Percentiles rank a stretch among this genome's conserved stretches.
Evolutionary conservation across 2,113 vertebrate genomes (phyloP).

Genomic region (Romanogobio albipinnatus): DNA sequence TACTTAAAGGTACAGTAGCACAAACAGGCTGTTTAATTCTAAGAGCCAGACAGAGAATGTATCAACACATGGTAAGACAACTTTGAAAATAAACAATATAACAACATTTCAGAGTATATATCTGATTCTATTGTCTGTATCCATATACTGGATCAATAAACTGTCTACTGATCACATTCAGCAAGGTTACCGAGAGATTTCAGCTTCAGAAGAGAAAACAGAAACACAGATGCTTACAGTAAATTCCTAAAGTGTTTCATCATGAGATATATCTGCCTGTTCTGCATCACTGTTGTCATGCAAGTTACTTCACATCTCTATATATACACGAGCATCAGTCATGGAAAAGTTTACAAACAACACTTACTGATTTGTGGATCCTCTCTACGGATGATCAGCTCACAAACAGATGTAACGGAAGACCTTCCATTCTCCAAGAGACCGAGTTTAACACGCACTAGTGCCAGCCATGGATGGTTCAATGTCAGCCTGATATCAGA

Average conservation of each 20-base stretch:
- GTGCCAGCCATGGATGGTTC: not conserved
- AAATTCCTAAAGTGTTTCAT: not conserved
- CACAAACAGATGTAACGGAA: not conserved
- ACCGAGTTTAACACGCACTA: not conserved
- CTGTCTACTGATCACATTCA: not conserved
- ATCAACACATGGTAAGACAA: not conserved
- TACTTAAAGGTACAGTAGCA: not conserved
- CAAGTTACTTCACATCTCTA: not conserved
- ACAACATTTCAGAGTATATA: not conserved
- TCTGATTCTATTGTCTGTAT: not conserved
- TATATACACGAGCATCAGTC: not conserved
- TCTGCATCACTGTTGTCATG: not conserved
- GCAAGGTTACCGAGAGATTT: not conserved
- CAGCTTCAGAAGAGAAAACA: not conserved
- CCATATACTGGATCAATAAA: not conserved
- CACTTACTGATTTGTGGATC: constrained; percentile 12
- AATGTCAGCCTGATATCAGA: constrained; percentile 13
- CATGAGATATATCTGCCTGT: not conserved
- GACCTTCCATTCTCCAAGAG: not conserved
- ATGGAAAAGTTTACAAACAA: not conserved
- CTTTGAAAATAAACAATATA: not conserved
- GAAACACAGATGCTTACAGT: not conserved
- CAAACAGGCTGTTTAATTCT: not conserved
- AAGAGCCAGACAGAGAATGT: not conserved
- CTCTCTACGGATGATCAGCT: not conserved